Percentiles rank a stretch among this genome's conserved stretches.
These are phyloP conservation scores for Cryptocephalus primarius DNA, from an alignment of 2,888 invertebrate genomes.

Conservation along the genomic window DNA sequence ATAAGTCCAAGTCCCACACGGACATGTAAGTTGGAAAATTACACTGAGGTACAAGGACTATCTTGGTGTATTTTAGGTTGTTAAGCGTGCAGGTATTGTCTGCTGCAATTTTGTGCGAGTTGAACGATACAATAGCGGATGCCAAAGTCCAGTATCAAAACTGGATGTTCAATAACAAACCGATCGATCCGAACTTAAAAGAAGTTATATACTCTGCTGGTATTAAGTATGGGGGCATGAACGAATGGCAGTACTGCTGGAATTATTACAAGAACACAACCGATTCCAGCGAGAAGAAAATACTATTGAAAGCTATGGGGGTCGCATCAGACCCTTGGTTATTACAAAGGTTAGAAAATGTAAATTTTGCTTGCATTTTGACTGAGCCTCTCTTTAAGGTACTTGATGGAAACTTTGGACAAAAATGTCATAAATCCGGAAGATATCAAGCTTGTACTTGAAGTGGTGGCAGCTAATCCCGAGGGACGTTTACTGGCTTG, in stretches of 20 bases:
- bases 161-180: constrained; percentile 56
- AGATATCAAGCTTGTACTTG: constrained; percentile 60
- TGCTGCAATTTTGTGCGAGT: constrained; percentile 61
- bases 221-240: constrained; percentile 56
- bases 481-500: constrained; percentile 60
- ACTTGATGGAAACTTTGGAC: constrained; percentile 62
- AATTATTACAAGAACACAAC: constrained; percentile 53
- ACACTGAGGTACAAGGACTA: not conserved
- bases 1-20: constrained; percentile 50
- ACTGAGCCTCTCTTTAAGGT: constrained; percentile 40
- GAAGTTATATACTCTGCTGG: constrained; percentile 57
- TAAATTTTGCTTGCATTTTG: not conserved
- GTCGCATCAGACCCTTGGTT: constrained; percentile 70
- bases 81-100: constrained; percentile 60
- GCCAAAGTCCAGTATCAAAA: constrained; percentile 58
- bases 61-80: constrained; percentile 42
- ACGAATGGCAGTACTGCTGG: constrained; percentile 73
- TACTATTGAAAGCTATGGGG: constrained; percentile 60
- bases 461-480: constrained; percentile 61
- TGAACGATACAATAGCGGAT: constrained; percentile 56
- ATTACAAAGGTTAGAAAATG: constrained; percentile 51
- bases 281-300: constrained; percentile 58
- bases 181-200: constrained; percentile 63
- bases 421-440: constrained; percentile 57
- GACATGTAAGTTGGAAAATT: constrained; percentile 41